Evolutionary conservation across 2,888 invertebrate species (phyloP), one percentile per base, ranked within the genome.

Genomic region (Callinectes sapidus): DNA sequence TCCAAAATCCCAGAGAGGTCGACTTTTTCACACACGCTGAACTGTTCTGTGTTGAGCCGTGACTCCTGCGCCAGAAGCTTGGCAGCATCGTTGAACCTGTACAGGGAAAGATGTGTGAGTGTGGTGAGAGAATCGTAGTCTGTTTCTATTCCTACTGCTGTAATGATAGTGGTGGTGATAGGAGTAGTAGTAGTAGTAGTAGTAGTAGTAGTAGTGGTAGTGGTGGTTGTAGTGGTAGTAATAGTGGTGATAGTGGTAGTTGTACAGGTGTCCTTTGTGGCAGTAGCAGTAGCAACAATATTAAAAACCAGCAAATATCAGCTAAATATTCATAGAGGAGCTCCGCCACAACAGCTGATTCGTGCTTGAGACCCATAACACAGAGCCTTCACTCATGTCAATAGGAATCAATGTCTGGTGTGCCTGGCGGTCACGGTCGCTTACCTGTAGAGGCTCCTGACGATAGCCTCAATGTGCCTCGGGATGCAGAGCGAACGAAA

Each of bases 21-120:
- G 92, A 99, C 97, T 95, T 99, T 99, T 95, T 99, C 99, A 96
- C 99, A 99, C 71, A 98, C 96, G 95, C 97, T 96, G 95, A 97
- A 97, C 93, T 97, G 97, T 10, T 96, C 96, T 0, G 97, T 96
- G 95, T 96, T 95, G 16, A 98, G 96, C 85, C 97, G 97, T 0
- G 98, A 98, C 96, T 99, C 99, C 35, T 96, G 96, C 48, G 96
- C 96, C 93, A 99, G 96, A 16, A 96, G 95, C 90, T 97, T 97
- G 0, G 97, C 97, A 0, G 97, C 96, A 93, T 97, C 96, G 66
- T 95, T 94, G 95, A 96, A 97, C n/a, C 97, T 97, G 95, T 6
- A 55, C 32, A n/a, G 13, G 28, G 42, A 23, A 89, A n/a, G 6
- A 28, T n/a, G 32, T 18, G n/a, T 16, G 81, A 0, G 81, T n/a